A percentile compares a stretch with the other conserved stretches of the same genome.
These are phyloP conservation scores for Perognathus longimembris DNA, from an alignment of 2,113 vertebrate species.

Conservation along the genomic window DNA sequence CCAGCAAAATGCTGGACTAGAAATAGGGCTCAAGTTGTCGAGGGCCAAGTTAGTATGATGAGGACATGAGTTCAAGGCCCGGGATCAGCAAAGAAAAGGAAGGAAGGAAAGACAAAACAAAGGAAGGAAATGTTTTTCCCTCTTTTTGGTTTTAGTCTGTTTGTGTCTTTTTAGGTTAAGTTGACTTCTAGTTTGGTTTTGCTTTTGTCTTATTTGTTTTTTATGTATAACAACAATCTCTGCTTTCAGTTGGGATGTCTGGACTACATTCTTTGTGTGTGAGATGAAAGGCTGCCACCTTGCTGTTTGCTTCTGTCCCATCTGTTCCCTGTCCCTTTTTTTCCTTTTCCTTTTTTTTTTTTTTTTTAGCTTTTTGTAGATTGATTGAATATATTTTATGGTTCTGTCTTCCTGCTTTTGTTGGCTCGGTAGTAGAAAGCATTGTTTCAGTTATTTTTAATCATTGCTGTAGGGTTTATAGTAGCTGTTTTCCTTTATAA, in stretches of 20 bases:
- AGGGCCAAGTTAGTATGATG: too few species aligned
- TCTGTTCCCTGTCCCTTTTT: background rate
- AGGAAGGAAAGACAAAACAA: too few species aligned
- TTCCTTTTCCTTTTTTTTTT: fast-evolving
- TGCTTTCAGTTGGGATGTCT: background rate
- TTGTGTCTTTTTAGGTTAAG: background rate
- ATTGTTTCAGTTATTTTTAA: background rate
- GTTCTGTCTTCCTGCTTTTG: background rate
- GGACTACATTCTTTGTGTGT: too few species aligned
- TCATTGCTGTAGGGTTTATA: background rate
- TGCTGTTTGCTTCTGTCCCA: background rate
- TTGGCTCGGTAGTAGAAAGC: background rate
- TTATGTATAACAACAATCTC: background rate
- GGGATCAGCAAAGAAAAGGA: too few species aligned
- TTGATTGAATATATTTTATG: background rate
- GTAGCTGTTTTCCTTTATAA: background rate
- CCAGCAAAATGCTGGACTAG: too few species aligned
- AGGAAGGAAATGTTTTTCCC: too few species aligned
- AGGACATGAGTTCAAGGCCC: too few species aligned
- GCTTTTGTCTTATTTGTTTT: background rate
- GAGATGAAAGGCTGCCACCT: background rate
- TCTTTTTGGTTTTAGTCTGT: background rate
- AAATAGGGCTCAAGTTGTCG: too few species aligned
- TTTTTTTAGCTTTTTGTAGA: background rate
- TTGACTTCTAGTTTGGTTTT: background rate